Conservation (phyloP, 2,888 invertebrate species). For the Byasa hedistus region DNA sequence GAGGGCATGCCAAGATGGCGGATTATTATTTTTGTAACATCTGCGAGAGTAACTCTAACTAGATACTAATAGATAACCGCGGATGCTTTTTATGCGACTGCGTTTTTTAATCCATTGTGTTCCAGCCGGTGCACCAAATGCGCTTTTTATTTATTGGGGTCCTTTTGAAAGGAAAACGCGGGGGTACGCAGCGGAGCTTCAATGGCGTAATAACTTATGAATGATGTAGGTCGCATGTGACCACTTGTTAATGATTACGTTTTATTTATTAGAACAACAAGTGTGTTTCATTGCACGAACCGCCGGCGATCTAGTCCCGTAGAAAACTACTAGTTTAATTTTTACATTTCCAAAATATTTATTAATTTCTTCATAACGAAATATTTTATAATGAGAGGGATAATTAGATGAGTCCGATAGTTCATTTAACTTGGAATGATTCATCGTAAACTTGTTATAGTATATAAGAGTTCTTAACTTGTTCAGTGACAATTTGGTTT, state of each 20-base stretch:
- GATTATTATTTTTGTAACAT: slow-evolving; percentile 76
- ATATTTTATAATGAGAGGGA: no score
- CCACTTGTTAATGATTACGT: slow-evolving; percentile 71
- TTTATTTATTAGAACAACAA: slow-evolving; percentile 61
- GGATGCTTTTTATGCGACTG: slow-evolving; percentile 74
- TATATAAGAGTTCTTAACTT: no score
- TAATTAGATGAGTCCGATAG: no score
- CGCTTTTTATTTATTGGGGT: slow-evolving; percentile 72
- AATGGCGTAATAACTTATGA: slow-evolving; percentile 52
- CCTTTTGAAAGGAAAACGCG: slow-evolving; percentile 44
- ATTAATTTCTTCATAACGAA: not conserved
- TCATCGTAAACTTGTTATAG: no score
- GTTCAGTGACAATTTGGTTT: no score
- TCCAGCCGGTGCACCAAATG: slow-evolving; percentile 65
- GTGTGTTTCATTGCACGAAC: slow-evolving; percentile 40
- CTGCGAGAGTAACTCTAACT: slow-evolving; percentile 74
- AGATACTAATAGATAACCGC: slow-evolving; percentile 79
- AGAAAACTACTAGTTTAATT: not conserved
- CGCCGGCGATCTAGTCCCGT: not conserved
- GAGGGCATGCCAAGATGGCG: slow-evolving; percentile 41
- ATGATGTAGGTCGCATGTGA: slow-evolving; percentile 67
- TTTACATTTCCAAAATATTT: not conserved
- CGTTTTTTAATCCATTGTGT: slow-evolving; percentile 74
- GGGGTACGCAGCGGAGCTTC: slow-evolving; percentile 37
- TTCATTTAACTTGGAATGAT: no score